Base-by-base conservation (phyloP, 1,140 invertebrate species). In the Cotesia chilonis region DNA sequence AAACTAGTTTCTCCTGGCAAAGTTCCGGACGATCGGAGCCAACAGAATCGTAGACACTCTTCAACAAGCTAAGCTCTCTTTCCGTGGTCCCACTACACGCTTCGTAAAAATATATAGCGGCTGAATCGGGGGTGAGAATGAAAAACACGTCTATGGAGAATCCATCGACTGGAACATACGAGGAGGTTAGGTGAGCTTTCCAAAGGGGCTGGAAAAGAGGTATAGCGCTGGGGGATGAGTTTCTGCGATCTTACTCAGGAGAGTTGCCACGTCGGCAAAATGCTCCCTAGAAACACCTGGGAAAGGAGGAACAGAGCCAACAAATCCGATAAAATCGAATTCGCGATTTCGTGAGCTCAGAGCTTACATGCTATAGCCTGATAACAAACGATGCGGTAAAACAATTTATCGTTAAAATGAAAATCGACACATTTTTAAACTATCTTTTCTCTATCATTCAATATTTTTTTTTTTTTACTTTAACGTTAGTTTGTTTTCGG, bases 231-330 rank as follows among this genome's bases (percentile, higher is more conserved):
- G 28, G 10, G 38, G 64, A 14, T 52, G 47, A 47, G n/a, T 69
- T 73, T 52, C 54, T 64, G 55, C 65, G 65, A 52, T 54, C 20
- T 54, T 65, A 47, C 70, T 51, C 28, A 9, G 64, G 17, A 57
- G 55, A 68, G 52, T 72, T 72, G 71, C 65, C 67, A 73, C 67
- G 71, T 73, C 71, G 67, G 66, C 71, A 73, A 73, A 73, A 36
- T 51, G 64, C 35, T 66, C 64, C 64, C 47, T 14, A 14, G 47
- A 51, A 66, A 66, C 64, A 47, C 64, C 64, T 66, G 64, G 47
- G 38, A 51, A 10, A 66, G 38, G 64, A 28, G 37, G 38, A 66
- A 14, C 38, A 61, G 38, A 51, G 38, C 47, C 64, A 51, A 66
- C 38, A 66, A 66, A 66, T 66, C 64, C 47, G 12, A 52, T 73